Base-by-base conservation (phyloP, 2,113 vertebrate species). In the Acanthochromis polyacanthus region DNA sequence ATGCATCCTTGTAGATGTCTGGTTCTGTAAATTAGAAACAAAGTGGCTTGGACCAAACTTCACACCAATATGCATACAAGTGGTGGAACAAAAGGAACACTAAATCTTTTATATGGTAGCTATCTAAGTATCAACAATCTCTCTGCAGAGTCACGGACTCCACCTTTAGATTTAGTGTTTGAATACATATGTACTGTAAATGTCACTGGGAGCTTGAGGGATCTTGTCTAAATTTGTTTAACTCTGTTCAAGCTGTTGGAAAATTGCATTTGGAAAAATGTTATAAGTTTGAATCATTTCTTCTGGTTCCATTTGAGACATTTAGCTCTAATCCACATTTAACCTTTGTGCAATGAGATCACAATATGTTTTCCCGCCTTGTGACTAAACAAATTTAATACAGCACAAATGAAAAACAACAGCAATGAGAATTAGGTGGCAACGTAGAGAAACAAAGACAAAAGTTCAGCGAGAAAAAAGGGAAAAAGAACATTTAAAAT, bases 301-400 rank as follows among this genome's bases (percentile, higher is more conserved):
- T 43, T 43, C 40, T 43, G 40, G 12, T 43, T 43, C 10, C 40
- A 43, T 43, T 15, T 12, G 40, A 43, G 8, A 43, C 40, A 43
- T 43, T 43, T 14, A 43, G 11, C 40, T 43, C 40, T 59, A 57
- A 82, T 75, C 55, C 22, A 32, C 25, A 79, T 61, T 56, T 52
- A 55, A 68, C 70, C 16, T 20, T 55, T 50, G 51, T 50, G 55
- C 28, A 46, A 3, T 65, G 40, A 43, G 40, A 1, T 16, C 40
- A 28, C 50, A 64, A 46, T 75, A 59, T 55, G 51, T 43, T 64
- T 84, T 64, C 12, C n/a, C 10, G 22, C 46, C 20, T 60, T 63
- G 40, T 64, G 20, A 4, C 59, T 65, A 46, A 78, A 61, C 9
- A 53, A 28, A 14, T 22, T 38, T 58, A 22, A 60, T 40, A 20